Base-by-base conservation (phyloP, 2,888 invertebrate species). In the Megaustenia siamemsis region DNA sequence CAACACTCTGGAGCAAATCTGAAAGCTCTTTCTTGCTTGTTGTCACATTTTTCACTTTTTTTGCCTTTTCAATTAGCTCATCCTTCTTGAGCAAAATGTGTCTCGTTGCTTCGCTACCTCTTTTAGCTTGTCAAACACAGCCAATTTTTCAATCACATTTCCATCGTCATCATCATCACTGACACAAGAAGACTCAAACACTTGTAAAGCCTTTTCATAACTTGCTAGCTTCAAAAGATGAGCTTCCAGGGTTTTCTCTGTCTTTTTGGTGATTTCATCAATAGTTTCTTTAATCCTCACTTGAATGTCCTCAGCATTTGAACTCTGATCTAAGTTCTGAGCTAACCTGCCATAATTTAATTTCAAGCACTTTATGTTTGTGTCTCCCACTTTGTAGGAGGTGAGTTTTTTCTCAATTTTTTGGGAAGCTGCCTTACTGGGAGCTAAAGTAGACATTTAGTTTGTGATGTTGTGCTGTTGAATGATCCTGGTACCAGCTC, bases 81-180 rank as follows among this genome's bases (percentile, higher is more conserved):
- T 85, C 35, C 88, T 69, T 68, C 86, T 88, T 18, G 78, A 82
- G 10, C 38, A 60, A 86, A 90, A 92, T 83, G 90, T 90, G 28
- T 73, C 75, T 49, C 85, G 75, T 77, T 92, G 92, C 32, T 77
- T 60, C 24, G 82, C 73, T 1, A 90, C 78, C 85, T 92, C 92
- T 24, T 71, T 68, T 21, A 88, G 32, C 79, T 90, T 90, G 35
- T 89, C 89, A 77, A 87, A 78, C 5, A 89, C 73, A 12, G 89
- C 89, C 5, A 73, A 49, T 79, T 87, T 49, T 89, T 87, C 63
- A 66, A 60, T 43, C 68, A 38, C 32, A 78, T 79, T 49, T n/a
- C n/a, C n/a, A n/a, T n/a, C n/a, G 66, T 87, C 66, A 86, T 83
- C 82, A 76, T 83, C 66, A 43, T 43, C 40, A 21, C 18, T 28